Conservation (phyloP, 2,797 vertebrate species). For the Chromis chromis region DNA sequence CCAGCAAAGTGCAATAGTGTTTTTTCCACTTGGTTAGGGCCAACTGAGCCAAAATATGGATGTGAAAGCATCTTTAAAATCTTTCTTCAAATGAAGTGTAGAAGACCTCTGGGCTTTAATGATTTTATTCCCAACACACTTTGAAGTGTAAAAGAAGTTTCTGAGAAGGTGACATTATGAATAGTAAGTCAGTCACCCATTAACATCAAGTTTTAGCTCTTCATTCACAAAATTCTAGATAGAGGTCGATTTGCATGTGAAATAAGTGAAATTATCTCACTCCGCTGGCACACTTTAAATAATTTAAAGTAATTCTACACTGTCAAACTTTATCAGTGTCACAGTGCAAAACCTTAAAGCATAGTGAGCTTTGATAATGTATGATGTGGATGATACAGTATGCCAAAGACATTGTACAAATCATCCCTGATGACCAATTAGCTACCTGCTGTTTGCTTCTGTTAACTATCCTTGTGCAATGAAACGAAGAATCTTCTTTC, state of each 20-base stretch:
- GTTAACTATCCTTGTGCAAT: constrained; percentile 44
- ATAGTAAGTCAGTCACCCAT: neutral
- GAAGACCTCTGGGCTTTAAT: neutral
- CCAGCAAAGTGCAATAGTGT: neutral
- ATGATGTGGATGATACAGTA: constrained; percentile 19
- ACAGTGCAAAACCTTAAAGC: constrained; percentile 36
- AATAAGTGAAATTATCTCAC: constrained; percentile 25
- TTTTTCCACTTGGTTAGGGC: neutral
- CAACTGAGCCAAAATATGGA: neutral
- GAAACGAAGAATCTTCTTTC: constrained; percentile 57
- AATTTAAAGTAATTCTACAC: constrained; percentile 38
- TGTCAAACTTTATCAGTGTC: constrained; percentile 41
- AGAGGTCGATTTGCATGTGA: constrained; percentile 15
- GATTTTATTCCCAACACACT: neutral
- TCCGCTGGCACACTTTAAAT: constrained; percentile 12
- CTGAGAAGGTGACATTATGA: constrained; percentile 13
- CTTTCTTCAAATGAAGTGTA: neutral
- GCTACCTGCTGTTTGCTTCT: constrained; percentile 48
- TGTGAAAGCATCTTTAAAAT: constrained; percentile 14
- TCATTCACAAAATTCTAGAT: constrained; percentile 4
- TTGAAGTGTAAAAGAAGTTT: neutral
- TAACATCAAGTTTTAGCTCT: neutral
- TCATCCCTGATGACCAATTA: constrained; percentile 62
- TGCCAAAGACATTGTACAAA: constrained; percentile 42
- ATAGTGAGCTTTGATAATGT: constrained; percentile 25